phyloP scores from a whole-genome alignment of 2,888 invertebrate genomes.

The Didymodactylos carnosus region DNA sequence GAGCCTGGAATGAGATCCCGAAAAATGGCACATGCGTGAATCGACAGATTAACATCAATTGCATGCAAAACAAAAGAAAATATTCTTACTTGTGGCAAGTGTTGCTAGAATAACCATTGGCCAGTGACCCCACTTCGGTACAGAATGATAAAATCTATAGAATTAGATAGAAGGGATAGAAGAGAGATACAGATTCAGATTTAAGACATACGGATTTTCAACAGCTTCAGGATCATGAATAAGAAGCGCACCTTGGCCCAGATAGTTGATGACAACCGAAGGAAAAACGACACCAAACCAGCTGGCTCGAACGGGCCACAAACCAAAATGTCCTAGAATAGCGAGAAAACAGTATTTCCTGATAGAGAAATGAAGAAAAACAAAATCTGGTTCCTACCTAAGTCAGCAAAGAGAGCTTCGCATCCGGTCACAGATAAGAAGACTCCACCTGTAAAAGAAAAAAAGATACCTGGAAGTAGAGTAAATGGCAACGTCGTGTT shows the following conservation, averaged over 20 bases:
- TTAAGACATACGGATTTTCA: background rate
- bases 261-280: background rate
- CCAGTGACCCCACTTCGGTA: background rate
- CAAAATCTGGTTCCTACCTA: too few relatives aligned
- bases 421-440: background rate
- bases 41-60: too few relatives aligned
- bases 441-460: background rate
- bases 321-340: background rate
- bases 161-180: background rate
- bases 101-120: background rate
- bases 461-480: background rate
- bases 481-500: too few relatives aligned
- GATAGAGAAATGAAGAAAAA: too few relatives aligned
- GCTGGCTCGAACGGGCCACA: background rate
- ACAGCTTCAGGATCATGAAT: background rate
- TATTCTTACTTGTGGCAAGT: background rate
- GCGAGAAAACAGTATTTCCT: background rate
- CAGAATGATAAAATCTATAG: background rate
- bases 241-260: background rate
- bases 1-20: too few relatives aligned
- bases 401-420: background rate
- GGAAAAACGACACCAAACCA: background rate
- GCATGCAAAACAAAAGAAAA: too few relatives aligned
- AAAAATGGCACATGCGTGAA: too few relatives aligned
- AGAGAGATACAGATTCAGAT: too few relatives aligned